phyloP scores from a whole-genome alignment of 2,797 vertebrate species.

The Gymnothorax reevesii region DNA sequence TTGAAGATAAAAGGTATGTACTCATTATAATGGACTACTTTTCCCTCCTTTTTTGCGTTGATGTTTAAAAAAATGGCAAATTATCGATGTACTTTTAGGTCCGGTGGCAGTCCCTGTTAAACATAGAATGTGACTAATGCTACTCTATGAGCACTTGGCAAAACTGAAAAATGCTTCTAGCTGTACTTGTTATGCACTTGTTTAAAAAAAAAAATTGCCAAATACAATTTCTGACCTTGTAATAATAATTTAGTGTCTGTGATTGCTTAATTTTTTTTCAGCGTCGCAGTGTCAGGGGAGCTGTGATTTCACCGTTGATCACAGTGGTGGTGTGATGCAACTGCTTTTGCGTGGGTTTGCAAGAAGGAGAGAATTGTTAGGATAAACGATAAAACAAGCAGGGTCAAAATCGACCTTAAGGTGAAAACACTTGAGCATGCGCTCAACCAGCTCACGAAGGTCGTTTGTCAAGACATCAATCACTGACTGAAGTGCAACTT shows the following conservation, averaged over 20 bases:
- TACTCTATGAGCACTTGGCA: constrained; percentile 91
- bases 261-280: constrained; percentile 73
- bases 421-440: constrained; percentile 38
- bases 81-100: constrained; percentile 77
- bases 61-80: constrained; percentile 48
- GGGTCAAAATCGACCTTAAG: neutral
- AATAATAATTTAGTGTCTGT: constrained; percentile 86
- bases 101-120: constrained; percentile 84
- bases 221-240: constrained; percentile 97
- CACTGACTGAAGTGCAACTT: neutral
- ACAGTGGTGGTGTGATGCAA: constrained; percentile 57
- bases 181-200: constrained; percentile 95
- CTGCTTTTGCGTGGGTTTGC: constrained; percentile 46
- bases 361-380: constrained; percentile 18
- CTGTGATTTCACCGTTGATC: constrained; percentile 50
- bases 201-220: constrained; percentile 82
- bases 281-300: neutral
- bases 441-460: constrained; percentile 20
- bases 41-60: constrained; percentile 61
- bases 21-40: constrained; percentile 78
- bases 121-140: constrained; percentile 91
- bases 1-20: constrained; percentile 88
- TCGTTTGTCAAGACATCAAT: constrained; percentile 7
- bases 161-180: constrained; percentile 86
- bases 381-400: neutral